Percentiles rank a stretch among this genome's conserved stretches.
phyloP scores from a whole-genome alignment of 2,113 vertebrate genomes.

The Marcusenius ussheri region DNA sequence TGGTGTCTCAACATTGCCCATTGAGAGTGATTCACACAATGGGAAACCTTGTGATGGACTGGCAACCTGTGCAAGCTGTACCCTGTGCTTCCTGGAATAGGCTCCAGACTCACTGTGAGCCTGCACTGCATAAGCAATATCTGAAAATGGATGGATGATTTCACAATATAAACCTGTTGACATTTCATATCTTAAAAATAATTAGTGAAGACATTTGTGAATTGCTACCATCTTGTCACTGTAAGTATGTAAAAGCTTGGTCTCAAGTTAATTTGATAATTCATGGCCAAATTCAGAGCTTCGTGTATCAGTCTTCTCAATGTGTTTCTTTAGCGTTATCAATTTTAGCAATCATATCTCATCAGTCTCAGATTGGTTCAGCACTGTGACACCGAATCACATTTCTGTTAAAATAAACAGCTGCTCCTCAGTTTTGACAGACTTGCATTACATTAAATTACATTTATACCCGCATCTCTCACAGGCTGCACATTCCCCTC shows the following conservation, averaged over 20 bases:
- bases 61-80: background rate
- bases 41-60: background rate
- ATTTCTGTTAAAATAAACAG: background rate
- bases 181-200: background rate
- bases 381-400: background rate
- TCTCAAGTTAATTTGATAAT: background rate
- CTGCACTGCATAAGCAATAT: background rate
- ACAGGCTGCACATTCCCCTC: background rate
- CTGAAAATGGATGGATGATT: background rate
- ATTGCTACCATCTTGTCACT: background rate
- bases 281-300: background rate
- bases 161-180: background rate
- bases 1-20: background rate
- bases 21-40: background rate
- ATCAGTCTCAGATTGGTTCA: background rate
- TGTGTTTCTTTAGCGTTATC: background rate
- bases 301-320: background rate
- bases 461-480: background rate
- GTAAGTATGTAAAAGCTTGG: background rate
- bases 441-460: background rate
- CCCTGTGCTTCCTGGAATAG: background rate
- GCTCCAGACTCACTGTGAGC: background rate
- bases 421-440: background rate
- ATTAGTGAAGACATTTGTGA: background rate
- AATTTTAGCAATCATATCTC: background rate